Conservation (phyloP, 2,888 invertebrate species). For the Cremastobaeus sp. region DNA sequence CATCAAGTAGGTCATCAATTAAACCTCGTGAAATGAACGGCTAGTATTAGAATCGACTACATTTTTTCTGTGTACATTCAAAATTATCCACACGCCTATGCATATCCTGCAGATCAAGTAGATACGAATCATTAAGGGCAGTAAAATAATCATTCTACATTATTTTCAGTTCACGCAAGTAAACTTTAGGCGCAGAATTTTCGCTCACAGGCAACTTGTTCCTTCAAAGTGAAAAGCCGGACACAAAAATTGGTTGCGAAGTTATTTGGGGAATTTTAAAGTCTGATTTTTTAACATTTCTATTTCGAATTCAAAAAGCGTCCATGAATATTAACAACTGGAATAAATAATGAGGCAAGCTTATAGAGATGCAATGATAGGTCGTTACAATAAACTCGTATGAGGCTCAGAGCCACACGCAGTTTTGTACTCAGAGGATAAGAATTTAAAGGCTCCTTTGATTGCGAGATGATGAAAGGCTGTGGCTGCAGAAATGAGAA, state of each 20-base stretch:
- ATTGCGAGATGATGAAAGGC: constrained; percentile 60
- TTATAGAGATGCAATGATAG: constrained; percentile 28
- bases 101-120: too few species aligned
- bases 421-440: constrained; percentile 58
- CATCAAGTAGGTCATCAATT: constrained; percentile 40
- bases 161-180: too few species aligned
- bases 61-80: too few species aligned
- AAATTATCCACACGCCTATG: constrained; percentile 49
- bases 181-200: too few species aligned
- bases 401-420: constrained; percentile 41
- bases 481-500: constrained; percentile 62
- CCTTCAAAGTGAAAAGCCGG: too few species aligned
- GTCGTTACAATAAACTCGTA: constrained; percentile 43
- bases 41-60: too few species aligned
- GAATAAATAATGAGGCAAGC: constrained; percentile 26
- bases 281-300: too few species aligned
- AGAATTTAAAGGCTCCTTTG: constrained; percentile 60
- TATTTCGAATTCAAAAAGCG: constrained; percentile 3
- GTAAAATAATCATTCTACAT: too few species aligned
- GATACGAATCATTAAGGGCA: too few species aligned
- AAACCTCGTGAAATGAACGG: constrained; percentile 33
- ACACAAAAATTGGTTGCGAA: too few species aligned
- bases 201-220: too few species aligned
- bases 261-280: too few species aligned
- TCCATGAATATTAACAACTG: constrained; percentile 7